A percentile compares a stretch with the other conserved stretches of the same genome.
Conservation (phyloP, 1,140 invertebrate genomes). For the Pogonus chalceus region DNA sequence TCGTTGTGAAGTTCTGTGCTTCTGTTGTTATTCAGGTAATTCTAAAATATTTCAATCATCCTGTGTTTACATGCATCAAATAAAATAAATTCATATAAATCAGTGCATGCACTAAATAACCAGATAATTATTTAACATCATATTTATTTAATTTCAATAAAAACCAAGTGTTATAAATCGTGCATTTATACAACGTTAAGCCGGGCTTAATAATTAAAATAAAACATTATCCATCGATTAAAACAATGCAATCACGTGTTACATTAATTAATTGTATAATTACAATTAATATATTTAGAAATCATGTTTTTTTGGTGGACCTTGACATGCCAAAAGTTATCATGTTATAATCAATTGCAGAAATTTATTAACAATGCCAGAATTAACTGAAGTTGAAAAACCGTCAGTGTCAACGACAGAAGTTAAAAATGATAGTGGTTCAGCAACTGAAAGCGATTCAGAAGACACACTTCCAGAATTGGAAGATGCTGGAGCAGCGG, state of each 20-base stretch:
- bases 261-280: background rate
- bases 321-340: background rate
- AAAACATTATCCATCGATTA: too few species aligned
- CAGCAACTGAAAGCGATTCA: constrained; percentile 66
- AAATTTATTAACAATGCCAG: constrained; percentile 52
- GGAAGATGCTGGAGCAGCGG: constrained; percentile 61
- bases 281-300: background rate
- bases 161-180: too few species aligned
- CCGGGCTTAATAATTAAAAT: too few species aligned
- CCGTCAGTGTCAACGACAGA: constrained; percentile 50
- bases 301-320: too few species aligned
- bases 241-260: background rate
- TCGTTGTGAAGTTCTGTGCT: background rate
- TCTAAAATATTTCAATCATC: background rate
- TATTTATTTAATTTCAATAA: background rate
- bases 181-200: too few species aligned
- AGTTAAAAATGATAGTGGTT: constrained; percentile 50
- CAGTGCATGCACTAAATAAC: background rate
- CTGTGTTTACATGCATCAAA: background rate
- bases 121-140: background rate
- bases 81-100: background rate
- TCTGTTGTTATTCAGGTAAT: constrained; percentile 1
- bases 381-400: constrained; percentile 75
- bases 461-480: constrained; percentile 83
- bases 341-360: background rate